Base-by-base conservation (phyloP, 1,140 invertebrate genomes). In the Drosophila repleta region DNA sequence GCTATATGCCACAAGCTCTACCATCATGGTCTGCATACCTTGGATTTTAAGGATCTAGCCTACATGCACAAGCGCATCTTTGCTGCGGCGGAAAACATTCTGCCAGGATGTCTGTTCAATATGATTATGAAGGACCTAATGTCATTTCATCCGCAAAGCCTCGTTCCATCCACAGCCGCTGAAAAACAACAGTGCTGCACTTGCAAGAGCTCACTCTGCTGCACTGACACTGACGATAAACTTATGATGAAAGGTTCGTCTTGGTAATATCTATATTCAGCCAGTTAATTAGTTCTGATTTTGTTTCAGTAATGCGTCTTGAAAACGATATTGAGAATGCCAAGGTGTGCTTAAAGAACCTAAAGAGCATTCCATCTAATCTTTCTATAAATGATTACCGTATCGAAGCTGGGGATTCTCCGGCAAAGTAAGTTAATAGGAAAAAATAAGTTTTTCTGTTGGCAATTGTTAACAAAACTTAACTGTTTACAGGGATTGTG, bases 11-110 rank as follows among this genome's bases (percentile, higher is more conserved):
- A 90, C 26, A 81, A 84, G 21, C 46, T 90, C 1, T 79, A 84
- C 13, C 84, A 89, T 18, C 58, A 74, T 18, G 85, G 84, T 0
- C 51, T 90, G 6, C 69, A 75, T n/a, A 76, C 77, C 0, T 51
- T 90, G 7, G 70, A 70, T 17, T 89, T 90, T 20, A 70, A 78
- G 26, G 83, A 90, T 13, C 43, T 90, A 15, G 70, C 67, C 4
- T 89, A 88, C 29, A 79, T 90, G 67, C 80, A 88, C 26, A 84
- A 84, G 18, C 76, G 85, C 2, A 81, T 89, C 24, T 90, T 74
- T 51, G 75, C 78, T 13, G 78, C 78, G 0, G 83, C 84, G 1
- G 85, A 90, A 21, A 79, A 81, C 18, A 71, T 89, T 18, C 57
- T 79, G 10, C 85, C 85, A 0, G 85, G 85, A 2, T 81, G 83